Conservation (phyloP, 37 sponge, comb jelly and placozoan genomes). For the Amphimedon queenslandica region DNA sequence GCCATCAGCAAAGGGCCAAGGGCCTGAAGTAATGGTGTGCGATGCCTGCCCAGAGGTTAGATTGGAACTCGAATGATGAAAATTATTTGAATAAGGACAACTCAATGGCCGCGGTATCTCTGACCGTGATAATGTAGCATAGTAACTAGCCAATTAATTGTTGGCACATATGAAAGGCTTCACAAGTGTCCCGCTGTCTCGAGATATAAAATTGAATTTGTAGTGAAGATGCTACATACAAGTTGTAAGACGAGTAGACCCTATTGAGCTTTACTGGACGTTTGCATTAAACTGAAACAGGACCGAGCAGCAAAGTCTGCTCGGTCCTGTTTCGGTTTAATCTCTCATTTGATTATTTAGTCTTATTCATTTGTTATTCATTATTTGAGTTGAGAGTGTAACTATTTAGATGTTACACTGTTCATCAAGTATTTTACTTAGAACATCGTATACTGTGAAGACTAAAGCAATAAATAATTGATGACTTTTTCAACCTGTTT, state of each 20-base stretch:
- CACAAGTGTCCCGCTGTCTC: constrained; percentile 91
- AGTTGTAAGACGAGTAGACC: constrained; percentile 96
- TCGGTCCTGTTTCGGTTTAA: too few species aligned
- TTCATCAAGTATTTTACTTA: too few species aligned
- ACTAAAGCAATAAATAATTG: too few species aligned
- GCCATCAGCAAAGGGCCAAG: constrained; percentile 54
- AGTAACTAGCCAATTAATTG: constrained; percentile 96
- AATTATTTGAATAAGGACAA: constrained; percentile 65
- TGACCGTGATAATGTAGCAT: constrained; percentile 97
- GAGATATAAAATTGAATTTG: constrained; percentile 92
- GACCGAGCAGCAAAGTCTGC: too few species aligned
- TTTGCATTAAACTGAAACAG: too few species aligned
- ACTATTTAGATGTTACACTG: too few species aligned
- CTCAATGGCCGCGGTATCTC: constrained; percentile 94
- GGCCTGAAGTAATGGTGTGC: constrained; percentile 59
- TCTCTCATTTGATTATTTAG: too few species aligned
- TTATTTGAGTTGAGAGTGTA: too few species aligned
- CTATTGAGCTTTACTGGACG: constrained; percentile 87
- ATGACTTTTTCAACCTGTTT: too few species aligned
- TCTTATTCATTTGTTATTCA: too few species aligned
- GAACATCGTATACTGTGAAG: too few species aligned
- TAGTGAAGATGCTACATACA: constrained; percentile 90
- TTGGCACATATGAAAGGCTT: constrained; percentile 92
- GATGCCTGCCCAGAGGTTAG: constrained; percentile 92
- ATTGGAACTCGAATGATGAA: constrained; percentile 59